These are phyloP conservation scores for Pseudanteris insignis DNA, from an alignment of 2,888 invertebrate species.

Conservation along the genomic window DNA sequence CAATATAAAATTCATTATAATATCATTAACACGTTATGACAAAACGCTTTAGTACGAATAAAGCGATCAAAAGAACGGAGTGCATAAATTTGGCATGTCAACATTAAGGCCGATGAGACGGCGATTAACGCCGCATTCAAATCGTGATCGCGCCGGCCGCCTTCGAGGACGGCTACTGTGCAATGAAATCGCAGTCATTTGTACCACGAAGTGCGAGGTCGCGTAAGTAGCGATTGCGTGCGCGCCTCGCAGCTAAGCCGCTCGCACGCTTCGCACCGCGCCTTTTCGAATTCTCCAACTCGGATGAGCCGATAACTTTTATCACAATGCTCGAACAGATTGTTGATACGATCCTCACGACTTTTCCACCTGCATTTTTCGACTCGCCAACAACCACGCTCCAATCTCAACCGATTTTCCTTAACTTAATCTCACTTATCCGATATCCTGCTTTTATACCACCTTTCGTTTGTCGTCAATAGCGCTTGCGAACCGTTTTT, in stretches of 20 bases:
- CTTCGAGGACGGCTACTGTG: slow-evolving; percentile 47
- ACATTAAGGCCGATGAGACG: slow-evolving; percentile 36
- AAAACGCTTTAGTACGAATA: slow-evolving; percentile 15
- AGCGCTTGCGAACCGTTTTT: too few species aligned
- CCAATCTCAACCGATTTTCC: too few species aligned
- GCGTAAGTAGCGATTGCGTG: slow-evolving; percentile 59
- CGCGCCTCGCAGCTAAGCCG: slow-evolving; percentile 56
- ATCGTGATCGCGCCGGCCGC: slow-evolving; percentile 50
- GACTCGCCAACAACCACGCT: background rate
- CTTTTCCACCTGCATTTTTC: slow-evolving; percentile 39
- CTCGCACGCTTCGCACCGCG: slow-evolving; percentile 57
- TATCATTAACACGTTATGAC: slow-evolving; percentile 24
- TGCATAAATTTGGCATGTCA: slow-evolving; percentile 38
- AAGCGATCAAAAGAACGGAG: slow-evolving; percentile 19
- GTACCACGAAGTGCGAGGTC: slow-evolving; percentile 64
- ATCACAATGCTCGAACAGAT: slow-evolving; percentile 54
- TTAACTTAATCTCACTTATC: too few species aligned
- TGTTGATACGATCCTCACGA: slow-evolving; percentile 60
- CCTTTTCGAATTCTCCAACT: slow-evolving; percentile 49
- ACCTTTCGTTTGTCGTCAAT: too few species aligned
- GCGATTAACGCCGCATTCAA: slow-evolving; percentile 45
- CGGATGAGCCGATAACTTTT: slow-evolving; percentile 58
- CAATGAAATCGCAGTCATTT: slow-evolving; percentile 59
- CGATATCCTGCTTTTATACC: too few species aligned
- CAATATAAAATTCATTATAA: slow-evolving; percentile 9